Evolutionary conservation across 92 coral and sea anemone species (phyloP).

Genomic region (Hydrozoanthus gracilis): DNA sequence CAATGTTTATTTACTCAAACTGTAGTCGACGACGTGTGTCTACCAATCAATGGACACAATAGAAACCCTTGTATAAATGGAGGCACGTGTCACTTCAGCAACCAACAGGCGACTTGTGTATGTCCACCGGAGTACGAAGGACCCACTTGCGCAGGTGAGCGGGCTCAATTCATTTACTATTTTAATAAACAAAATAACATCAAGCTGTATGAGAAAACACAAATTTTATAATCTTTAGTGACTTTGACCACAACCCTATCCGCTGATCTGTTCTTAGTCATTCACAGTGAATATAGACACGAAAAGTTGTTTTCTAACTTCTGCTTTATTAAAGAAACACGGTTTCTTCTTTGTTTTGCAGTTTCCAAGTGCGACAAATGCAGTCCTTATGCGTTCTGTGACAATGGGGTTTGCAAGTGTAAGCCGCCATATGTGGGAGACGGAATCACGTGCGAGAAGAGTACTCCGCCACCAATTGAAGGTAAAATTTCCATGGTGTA

Average conservation of each 20-base stretch:
- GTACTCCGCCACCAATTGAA: background rate
- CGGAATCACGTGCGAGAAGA: slow-evolving; percentile 64
- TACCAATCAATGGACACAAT: slow-evolving; percentile 65
- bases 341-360: background rate
- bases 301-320: too few species aligned
- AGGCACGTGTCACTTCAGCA: slow-evolving; percentile 72
- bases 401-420: slow-evolving; percentile 77
- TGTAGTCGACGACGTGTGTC: slow-evolving; percentile 77
- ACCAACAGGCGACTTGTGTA: slow-evolving; percentile 65
- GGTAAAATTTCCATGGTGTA: background rate
- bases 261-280: too few species aligned
- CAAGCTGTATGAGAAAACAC: too few species aligned
- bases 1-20: background rate
- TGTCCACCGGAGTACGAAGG: slow-evolving; percentile 82
- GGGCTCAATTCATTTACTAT: too few species aligned
- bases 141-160: slow-evolving; percentile 66
- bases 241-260: too few species aligned
- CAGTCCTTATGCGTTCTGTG: slow-evolving; percentile 74
- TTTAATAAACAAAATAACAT: too few species aligned
- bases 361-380: slow-evolving; percentile 82
- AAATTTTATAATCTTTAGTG: too few species aligned
- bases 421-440: slow-evolving; percentile 75
- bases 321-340: too few species aligned
- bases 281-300: too few species aligned
- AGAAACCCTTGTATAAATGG: slow-evolving; percentile 86